Evolutionary conservation across 2,888 invertebrate genomes (phyloP).

Genomic region (Tineola bisselliella): DNA sequence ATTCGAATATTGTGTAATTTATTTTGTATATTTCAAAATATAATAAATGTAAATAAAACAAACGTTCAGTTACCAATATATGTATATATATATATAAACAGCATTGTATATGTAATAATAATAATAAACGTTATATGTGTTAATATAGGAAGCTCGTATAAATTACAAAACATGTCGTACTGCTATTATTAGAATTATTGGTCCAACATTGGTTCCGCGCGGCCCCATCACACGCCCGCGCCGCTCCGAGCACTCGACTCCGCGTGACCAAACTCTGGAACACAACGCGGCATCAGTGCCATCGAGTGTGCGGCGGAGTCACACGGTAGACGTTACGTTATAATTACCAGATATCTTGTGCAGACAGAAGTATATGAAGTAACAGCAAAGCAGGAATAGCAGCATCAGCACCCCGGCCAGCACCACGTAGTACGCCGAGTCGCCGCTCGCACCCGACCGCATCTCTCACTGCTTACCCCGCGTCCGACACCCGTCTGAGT

Average conservation of each 20-base stretch:
- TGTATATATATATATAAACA: background rate
- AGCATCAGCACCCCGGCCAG: slow-evolving; percentile 41
- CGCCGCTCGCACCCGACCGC: slow-evolving; percentile 17
- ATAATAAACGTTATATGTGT: background rate
- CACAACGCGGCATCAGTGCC: no score
- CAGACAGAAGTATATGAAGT: slow-evolving; percentile 53
- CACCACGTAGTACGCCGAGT: slow-evolving; percentile 50
- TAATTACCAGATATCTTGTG: slow-evolving; percentile 38
- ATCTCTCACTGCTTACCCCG: background rate
- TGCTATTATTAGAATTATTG: no score
- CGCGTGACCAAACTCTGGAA: slow-evolving; percentile 1
- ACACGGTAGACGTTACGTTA: background rate
- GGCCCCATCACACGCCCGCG: background rate
- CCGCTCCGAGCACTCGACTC: background rate
- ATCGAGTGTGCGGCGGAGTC: no score
- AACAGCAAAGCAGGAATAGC: slow-evolving; percentile 41
- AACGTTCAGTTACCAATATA: background rate
- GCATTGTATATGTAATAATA: background rate
- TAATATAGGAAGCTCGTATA: background rate
- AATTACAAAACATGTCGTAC: no score
- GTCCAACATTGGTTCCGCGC: no score
- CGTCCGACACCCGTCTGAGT: background rate
- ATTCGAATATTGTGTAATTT: no score
- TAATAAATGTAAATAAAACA: no score
- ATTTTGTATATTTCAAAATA: no score